Evolutionary conservation across 2,888 invertebrate species (phyloP).

Genomic region (Andrena dorsata): DNA sequence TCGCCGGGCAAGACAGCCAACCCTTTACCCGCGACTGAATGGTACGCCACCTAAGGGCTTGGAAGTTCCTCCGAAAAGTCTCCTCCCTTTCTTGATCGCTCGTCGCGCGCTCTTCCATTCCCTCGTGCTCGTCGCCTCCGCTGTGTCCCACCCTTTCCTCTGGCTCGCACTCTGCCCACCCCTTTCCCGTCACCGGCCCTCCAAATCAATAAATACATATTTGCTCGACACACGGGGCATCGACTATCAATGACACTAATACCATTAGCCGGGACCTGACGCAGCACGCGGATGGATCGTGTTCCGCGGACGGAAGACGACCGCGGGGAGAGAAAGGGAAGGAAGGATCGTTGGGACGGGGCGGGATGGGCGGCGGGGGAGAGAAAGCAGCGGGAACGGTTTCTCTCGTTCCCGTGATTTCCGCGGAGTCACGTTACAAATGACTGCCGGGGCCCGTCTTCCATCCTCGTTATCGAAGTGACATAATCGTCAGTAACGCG

Average conservation of each 20-base stretch:
- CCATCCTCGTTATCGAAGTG: conserved; percentile 83
- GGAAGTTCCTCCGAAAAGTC: conserved; percentile 44
- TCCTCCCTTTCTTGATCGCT: conserved; percentile 1
- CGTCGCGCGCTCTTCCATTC: background rate
- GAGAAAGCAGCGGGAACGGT: conserved; percentile 52
- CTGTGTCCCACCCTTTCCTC: conserved; percentile 13
- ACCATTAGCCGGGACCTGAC: conserved; percentile 78
- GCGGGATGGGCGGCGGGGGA: conserved; percentile 32
- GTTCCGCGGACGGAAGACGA: conserved; percentile 39
- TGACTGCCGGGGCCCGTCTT: conserved; percentile 77
- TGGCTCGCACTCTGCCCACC: conserved; percentile 12
- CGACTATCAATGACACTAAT: conserved; percentile 81
- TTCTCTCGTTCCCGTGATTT: conserved; percentile 78
- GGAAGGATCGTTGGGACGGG: conserved; percentile 10
- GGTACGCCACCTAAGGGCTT: conserved; percentile 33
- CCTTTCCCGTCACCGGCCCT: conserved; percentile 28
- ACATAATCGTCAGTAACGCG: conserved; percentile 80
- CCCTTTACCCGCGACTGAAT: conserved; percentile 61
- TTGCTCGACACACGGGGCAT: conserved; percentile 78
- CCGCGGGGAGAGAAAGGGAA: background rate
- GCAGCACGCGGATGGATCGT: conserved; percentile 54
- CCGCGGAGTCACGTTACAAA: conserved; percentile 83
- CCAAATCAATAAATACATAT: conserved; percentile 82
- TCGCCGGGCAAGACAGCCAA: conserved; percentile 67
- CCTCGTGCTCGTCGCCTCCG: background rate